Evolutionary conservation across 2,797 vertebrate genomes (phyloP).

Genomic region (Rhodeus uyekii): DNA sequence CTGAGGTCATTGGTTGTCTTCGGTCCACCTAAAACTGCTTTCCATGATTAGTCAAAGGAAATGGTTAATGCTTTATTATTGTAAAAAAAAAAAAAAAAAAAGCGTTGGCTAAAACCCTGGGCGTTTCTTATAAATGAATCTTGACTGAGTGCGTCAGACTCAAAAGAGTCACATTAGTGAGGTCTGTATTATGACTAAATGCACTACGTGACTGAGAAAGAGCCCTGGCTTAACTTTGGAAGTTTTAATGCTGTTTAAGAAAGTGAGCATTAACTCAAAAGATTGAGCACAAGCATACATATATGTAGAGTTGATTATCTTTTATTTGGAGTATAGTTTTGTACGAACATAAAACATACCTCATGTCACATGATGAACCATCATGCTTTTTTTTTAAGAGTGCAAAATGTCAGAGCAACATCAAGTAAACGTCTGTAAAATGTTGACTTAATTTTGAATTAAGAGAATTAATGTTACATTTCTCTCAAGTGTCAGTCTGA

Average conservation of each 20-base stretch:
- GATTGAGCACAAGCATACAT: not conserved
- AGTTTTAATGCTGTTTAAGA: not conserved
- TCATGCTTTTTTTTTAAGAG: conserved; percentile 1
- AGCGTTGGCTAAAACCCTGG: conserved; percentile 59
- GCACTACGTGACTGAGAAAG: not conserved
- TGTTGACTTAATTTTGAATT: not conserved
- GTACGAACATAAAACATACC: conserved; percentile 47
- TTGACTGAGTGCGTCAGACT: not conserved
- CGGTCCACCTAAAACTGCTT: conserved; percentile 44
- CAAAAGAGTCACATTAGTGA: not conserved
- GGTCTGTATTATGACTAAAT: conserved; percentile 8
- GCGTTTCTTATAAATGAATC: conserved; percentile 35
- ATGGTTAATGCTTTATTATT: conserved; percentile 45
- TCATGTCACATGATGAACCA: conserved; percentile 3
- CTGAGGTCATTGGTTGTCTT: conserved; percentile 45
- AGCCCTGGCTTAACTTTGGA: not conserved
- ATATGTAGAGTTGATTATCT: conserved; percentile 4
- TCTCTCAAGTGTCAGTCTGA: conserved; percentile 18
- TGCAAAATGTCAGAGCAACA: conserved; percentile 17
- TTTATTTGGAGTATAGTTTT: conserved; percentile 47
- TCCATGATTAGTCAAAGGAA: conserved; percentile 46
- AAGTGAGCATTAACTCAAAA: not conserved
- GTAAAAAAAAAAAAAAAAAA: not conserved
- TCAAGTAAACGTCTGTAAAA: conserved; percentile 4
- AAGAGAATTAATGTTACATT: conserved; percentile 15